These are phyloP conservation scores for Apodemia duryi DNA, from an alignment of 2,888 invertebrate genomes.

Conservation along the genomic window DNA sequence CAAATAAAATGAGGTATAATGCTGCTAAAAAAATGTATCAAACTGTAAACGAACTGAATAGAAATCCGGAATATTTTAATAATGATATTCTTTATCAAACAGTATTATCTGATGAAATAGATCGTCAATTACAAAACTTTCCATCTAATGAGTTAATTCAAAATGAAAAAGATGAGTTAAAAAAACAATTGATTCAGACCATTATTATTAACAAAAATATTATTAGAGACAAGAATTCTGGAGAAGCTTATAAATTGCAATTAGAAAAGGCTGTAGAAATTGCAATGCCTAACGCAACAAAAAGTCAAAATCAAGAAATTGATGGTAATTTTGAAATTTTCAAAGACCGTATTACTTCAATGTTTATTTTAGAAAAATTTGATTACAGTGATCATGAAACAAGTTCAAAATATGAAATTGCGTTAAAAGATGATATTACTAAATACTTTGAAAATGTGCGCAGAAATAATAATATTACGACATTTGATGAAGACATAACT, in stretches of 20 bases:
- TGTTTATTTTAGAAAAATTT: no score
- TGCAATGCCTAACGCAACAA: not conserved
- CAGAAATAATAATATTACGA: not conserved
- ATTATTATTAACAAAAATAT: constrained; percentile 44
- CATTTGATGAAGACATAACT: not conserved
- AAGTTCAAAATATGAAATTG: no score
- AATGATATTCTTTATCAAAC: not conserved
- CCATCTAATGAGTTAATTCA: not conserved
- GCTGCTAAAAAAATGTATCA: constrained; percentile 46
- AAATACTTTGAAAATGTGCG: not conserved
- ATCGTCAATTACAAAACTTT: not conserved
- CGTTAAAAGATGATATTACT: no score
- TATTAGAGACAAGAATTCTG: constrained; percentile 4
- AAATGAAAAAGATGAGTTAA: no score
- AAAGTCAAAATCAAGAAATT: not conserved
- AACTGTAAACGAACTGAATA: constrained; percentile 47
- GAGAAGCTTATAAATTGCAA: constrained; percentile 1
- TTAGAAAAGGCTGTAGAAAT: not conserved
- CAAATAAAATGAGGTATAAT: constrained; percentile 36
- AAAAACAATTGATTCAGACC: constrained; percentile 28
- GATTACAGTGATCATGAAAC: no score
- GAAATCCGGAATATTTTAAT: constrained; percentile 31
- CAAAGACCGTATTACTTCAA: no score
- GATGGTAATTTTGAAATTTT: not conserved
- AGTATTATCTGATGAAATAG: not conserved